Evolutionary conservation across 2,113 vertebrate genomes (phyloP).

Genomic region (Microtus montanus): DNA sequence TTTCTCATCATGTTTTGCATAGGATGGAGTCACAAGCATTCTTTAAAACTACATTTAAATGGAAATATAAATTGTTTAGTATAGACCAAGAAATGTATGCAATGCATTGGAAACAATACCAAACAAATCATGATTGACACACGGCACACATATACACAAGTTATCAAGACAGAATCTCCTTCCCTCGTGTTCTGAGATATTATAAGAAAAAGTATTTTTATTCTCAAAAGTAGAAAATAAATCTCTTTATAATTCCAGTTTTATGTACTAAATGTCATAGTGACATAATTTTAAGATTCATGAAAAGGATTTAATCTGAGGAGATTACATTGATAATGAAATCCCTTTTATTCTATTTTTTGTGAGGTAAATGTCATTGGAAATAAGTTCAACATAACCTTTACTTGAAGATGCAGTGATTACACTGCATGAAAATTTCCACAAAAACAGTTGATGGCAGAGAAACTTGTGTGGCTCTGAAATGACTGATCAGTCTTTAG

Average conservation of each 20-base stretch:
- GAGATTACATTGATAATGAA: constrained; percentile 66
- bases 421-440: not conserved
- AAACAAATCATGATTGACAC: not conserved
- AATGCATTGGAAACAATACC: not conserved
- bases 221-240: constrained; percentile 48
- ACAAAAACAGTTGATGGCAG: not conserved
- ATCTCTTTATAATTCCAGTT: constrained; percentile 25
- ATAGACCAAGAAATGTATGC: not conserved
- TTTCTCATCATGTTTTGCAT: not conserved
- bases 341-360: constrained; percentile 6
- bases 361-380: constrained; percentile 62
- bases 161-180: not conserved
- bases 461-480: not conserved
- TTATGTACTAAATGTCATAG: constrained; percentile 54
- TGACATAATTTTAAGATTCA: constrained; percentile 50
- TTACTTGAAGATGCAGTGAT: constrained; percentile 25
- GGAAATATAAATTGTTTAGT: not conserved
- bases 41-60: not conserved
- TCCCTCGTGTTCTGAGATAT: not conserved
- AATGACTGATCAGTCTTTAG: not conserved
- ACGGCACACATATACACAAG: not conserved
- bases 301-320: constrained; percentile 51
- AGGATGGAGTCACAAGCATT: not conserved
- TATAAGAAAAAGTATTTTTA: not conserved
- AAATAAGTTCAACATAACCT: constrained; percentile 61